Evolutionary conservation across 2,113 vertebrate genomes (phyloP).

Genomic region (Phocoena sinus): DNA sequence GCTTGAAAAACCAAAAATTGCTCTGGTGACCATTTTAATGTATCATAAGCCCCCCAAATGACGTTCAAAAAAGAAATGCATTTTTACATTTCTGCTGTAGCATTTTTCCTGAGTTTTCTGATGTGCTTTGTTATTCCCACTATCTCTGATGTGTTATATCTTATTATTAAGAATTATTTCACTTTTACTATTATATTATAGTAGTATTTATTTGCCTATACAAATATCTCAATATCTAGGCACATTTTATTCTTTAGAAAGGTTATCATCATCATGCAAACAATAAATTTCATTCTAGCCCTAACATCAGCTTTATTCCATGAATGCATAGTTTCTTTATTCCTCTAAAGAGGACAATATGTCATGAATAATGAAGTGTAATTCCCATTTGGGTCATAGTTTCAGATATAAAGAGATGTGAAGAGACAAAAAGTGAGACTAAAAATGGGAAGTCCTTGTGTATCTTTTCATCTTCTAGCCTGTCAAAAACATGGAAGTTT

Average conservation of each 20-base stretch:
- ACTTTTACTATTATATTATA: conserved; percentile 10
- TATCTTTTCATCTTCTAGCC: conserved; percentile 48
- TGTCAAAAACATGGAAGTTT: conserved; percentile 50
- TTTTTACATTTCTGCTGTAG: background rate
- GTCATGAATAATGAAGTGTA: conserved; percentile 43
- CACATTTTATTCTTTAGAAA: conserved; percentile 35
- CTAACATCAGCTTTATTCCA: conserved; percentile 15
- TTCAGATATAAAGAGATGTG: conserved; percentile 33
- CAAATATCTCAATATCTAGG: background rate
- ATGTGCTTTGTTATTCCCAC: background rate
- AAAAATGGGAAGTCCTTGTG: conserved; percentile 51
- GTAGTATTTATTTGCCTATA: conserved; percentile 10
- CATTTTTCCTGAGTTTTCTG: background rate
- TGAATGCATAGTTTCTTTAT: conserved; percentile 15
- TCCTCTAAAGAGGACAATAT: conserved; percentile 22
- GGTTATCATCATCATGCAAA: background rate
- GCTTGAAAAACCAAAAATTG: background rate
- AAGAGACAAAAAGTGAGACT: conserved; percentile 30
- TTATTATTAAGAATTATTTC: conserved; percentile 6
- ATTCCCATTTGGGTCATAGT: conserved; percentile 59
- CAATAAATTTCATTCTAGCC: conserved; percentile 7
- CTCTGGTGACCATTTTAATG: background rate
- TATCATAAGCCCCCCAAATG: background rate
- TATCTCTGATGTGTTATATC: background rate
- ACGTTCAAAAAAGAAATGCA: background rate